Percentiles rank a stretch among this genome's conserved stretches.
phyloP scores from a whole-genome alignment of 2,113 vertebrate species.

The Equus przewalskii region DNA sequence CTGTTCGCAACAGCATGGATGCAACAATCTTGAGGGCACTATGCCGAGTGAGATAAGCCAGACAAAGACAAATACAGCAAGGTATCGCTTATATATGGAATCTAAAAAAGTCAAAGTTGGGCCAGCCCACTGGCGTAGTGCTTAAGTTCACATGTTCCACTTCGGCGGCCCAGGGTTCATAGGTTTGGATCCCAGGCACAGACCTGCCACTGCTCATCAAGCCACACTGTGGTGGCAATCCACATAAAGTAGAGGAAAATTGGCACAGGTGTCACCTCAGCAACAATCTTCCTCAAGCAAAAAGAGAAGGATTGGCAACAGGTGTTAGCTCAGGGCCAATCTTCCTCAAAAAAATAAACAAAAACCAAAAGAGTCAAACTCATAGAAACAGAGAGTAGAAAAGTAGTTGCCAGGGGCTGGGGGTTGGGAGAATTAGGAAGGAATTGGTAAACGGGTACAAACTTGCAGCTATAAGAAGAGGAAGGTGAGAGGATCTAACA shows the following conservation, averaged over 20 bases:
- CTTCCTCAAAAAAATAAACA: no score
- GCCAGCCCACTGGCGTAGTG: no score
- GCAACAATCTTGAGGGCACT: neutral
- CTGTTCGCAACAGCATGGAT: neutral
- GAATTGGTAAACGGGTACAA: neutral
- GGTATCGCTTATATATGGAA: neutral
- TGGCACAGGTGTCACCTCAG: no score
- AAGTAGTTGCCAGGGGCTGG: neutral
- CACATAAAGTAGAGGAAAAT: no score
- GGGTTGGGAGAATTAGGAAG: neutral
- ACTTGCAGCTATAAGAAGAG: neutral
- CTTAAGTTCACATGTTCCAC: no score
- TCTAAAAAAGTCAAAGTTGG: neutral
- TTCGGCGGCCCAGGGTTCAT: no score
- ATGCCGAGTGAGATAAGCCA: neutral
- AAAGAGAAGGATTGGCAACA: no score
- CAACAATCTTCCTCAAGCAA: no score
- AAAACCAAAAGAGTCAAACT: neutral
- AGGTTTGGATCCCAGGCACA: no score
- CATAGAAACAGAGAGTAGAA: neutral
- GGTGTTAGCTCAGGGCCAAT: no score
- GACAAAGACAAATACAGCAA: neutral
- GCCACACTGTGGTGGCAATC: no score
- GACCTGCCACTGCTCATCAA: no score
- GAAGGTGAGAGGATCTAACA: neutral